These are phyloP conservation scores for Regulus satrapa DNA, from an alignment of 2,113 vertebrate species.

Conservation along the genomic window DNA sequence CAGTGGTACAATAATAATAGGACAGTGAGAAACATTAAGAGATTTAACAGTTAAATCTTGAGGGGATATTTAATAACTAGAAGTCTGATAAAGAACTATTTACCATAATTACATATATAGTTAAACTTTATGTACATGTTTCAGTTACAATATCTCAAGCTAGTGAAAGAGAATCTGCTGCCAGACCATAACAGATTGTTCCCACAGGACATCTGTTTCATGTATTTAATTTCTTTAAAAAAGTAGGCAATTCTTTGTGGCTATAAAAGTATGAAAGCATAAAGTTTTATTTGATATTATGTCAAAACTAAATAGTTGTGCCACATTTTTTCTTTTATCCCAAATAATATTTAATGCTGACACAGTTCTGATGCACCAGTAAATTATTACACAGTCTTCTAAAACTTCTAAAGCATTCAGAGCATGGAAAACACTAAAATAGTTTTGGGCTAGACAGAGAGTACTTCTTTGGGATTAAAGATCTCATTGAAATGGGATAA, in stretches of 20 bases:
- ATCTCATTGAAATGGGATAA: neutral
- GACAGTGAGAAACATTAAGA: neutral
- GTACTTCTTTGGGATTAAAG: neutral
- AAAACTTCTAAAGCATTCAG: neutral
- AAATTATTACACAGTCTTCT: neutral
- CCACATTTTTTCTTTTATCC: conserved; percentile 1
- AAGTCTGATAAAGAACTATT: conserved; percentile 67
- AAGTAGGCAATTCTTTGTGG: conserved; percentile 46
- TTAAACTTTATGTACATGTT: conserved; percentile 58
- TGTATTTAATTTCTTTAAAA: conserved; percentile 63
- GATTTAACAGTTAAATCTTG: conserved; percentile 60
- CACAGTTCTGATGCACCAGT: neutral
- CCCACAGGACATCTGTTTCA: conserved; percentile 48
- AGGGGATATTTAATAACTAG: conserved; percentile 61
- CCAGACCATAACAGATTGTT: conserved; percentile 60
- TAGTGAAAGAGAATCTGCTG: conserved; percentile 48
- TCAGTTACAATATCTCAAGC: conserved; percentile 49
- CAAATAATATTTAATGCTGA: neutral
- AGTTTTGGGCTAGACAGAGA: neutral
- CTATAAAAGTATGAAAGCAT: conserved; percentile 54
- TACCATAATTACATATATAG: conserved; percentile 60
- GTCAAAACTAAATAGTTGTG: conserved; percentile 41
- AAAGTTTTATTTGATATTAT: conserved; percentile 34
- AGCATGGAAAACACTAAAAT: neutral
- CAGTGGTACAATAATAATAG: neutral